Base-by-base conservation (phyloP, 2,888 invertebrate genomes). In the Cryptocheilus praepositus region DNA sequence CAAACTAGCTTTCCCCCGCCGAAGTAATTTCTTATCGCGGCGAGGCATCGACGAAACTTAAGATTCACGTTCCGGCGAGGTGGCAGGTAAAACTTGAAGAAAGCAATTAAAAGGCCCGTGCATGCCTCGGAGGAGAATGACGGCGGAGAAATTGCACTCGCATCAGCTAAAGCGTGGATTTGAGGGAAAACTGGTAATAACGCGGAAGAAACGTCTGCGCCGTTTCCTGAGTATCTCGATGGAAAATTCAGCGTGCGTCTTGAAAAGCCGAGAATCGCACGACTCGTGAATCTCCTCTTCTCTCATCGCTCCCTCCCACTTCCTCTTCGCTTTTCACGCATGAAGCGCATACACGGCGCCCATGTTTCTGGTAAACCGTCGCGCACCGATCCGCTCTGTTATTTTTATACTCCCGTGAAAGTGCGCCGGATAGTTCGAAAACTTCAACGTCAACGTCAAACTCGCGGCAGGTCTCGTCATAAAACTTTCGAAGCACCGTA, bases 401-500 rank as follows among this genome's bases (percentile, higher is more conserved):
- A 36, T 36, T 36, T 36, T 36, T 36, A 36, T 36, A 36, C 36
- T 7, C 7, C 13, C 36, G 36, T 36, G 36, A 2, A 49, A 49
- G 18, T 49, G n/a, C 49, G 49, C 16, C 49, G 18, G 18, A 16
- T 49, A 13, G 49, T 16, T 49, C 44, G 49, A 3, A 18, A 49
- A 49, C 49, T 16, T 49, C 49, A 49, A 49, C 49, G 49, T 49
- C 49, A 49, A 49, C 49, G 49, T 49, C 49, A 49, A 49, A 18
- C 49, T 49, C 49, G 49, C n/a, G 49, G 65, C 59, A 59, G 61
- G 44, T 19, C 62, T 60, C 60, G 73, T 70, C 55, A 62, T 28
- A 52, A 59, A 73, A 73, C 52, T 70, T 70, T 68, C 53, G 44
- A 13, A 65, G 60, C 68, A 46, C 53, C 52, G 65, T 61, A 63